Base-by-base conservation (phyloP, 2,113 vertebrate genomes). In the Pipa parva region DNA sequence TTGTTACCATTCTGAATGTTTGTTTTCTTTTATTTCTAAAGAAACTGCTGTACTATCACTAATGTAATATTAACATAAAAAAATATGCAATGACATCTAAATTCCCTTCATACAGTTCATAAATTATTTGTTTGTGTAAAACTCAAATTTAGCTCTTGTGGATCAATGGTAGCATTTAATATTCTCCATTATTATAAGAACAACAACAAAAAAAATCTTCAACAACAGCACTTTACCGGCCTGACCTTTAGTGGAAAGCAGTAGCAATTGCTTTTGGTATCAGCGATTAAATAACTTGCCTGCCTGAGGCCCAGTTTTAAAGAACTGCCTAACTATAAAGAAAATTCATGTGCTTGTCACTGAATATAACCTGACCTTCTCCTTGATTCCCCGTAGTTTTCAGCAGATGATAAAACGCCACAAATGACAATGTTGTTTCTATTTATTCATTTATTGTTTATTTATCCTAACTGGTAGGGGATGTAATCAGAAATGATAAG, bases 171-270 rank as follows among this genome's bases (percentile, higher is more conserved):
- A 56, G n/a, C 33, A n/a, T 18, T 20, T 42, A 54, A 73, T 39
- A 55, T 20, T 59, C 74, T 71, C 27, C 64, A 72, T 76, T 79
- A 75, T 75, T 73, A 59, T 15, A 68, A 60, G 45, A 29, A 5
- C 13, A 68, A 59, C 37, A 67, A 13, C 7, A 59, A 68, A 45
- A 59, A 65, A 54, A 42, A 46, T 31, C 51, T 45, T 26, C 29
- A 15, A 18, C 24, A 52, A 51, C 28, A 48, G 21, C 21, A 24
- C 42, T 18, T 50, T 67, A 27, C 24, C 42, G 2, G 18, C 21
- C 10, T 68, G 51, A 73, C 64, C 64, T 73, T 58, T 68, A 36
- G 29, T 25, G 42, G 42, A 58, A 69, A 56, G 52, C 28, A 45
- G 42, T 7, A 49, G 24, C 39, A 61, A 50, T 42, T 58, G 45